Evolutionary conservation across 1,140 invertebrate genomes (phyloP).

Genomic region (Hydropsyche tenuis): DNA sequence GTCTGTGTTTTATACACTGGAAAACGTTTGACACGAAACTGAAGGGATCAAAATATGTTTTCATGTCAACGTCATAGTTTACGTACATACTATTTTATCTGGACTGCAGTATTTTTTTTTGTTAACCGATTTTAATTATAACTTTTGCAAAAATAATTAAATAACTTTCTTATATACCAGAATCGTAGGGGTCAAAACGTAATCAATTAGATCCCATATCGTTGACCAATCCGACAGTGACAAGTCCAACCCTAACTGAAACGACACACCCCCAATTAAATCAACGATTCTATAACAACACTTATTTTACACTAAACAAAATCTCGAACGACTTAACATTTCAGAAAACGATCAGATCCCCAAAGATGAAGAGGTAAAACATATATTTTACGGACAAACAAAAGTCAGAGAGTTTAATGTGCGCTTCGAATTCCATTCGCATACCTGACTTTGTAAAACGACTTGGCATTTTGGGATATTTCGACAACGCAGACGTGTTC

Average conservation of each 20-base stretch:
- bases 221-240: slow-evolving; percentile 3
- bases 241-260: background rate
- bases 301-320: too few relatives aligned
- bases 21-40: too few relatives aligned
- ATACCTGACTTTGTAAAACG: slow-evolving; percentile 11
- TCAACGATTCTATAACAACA: too few relatives aligned
- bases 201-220: background rate
- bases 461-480: slow-evolving; percentile 29
- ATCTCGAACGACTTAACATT: background rate
- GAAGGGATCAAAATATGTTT: too few relatives aligned
- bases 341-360: background rate
- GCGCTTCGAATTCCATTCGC: slow-evolving; percentile 40
- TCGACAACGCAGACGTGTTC: slow-evolving; percentile 8
- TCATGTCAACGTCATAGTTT: too few relatives aligned
- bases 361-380: slow-evolving; percentile 32
- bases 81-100: too few relatives aligned
- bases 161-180: too few relatives aligned
- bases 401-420: slow-evolving; percentile 40
- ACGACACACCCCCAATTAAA: slow-evolving; percentile 1
- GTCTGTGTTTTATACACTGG: too few relatives aligned
- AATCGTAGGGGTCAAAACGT: too few relatives aligned
- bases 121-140: too few relatives aligned
- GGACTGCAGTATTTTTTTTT: too few relatives aligned
- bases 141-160: too few relatives aligned
- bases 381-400: slow-evolving; percentile 36